Evolutionary conservation across 2,113 vertebrate species (phyloP).

Genomic region (Fulmarus glacialis): DNA sequence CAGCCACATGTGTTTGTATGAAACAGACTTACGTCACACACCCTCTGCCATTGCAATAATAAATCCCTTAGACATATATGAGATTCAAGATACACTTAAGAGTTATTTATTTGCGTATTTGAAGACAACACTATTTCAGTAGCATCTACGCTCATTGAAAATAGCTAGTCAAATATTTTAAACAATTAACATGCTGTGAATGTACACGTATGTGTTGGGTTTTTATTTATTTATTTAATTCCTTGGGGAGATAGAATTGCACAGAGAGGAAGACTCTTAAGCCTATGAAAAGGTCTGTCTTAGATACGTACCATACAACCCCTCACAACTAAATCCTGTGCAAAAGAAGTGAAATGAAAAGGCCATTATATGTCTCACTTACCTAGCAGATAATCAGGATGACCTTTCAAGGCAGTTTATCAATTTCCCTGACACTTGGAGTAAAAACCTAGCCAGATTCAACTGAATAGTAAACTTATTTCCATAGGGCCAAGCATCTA

Average conservation of each 20-base stretch:
- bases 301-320: not conserved
- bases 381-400: not conserved
- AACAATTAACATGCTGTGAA: not conserved
- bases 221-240: not conserved
- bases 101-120: not conserved
- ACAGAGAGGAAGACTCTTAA: not conserved
- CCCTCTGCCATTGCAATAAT: not conserved
- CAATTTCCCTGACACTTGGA: not conserved
- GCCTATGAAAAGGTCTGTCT: not conserved
- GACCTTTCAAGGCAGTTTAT: not conserved
- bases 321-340: not conserved
- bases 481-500: not conserved
- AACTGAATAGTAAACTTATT: not conserved
- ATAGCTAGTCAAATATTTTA: not conserved
- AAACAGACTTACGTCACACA: not conserved
- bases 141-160: not conserved
- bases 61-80: not conserved
- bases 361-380: not conserved
- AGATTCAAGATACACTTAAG: not conserved
- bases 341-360: not conserved
- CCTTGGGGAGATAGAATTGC: not conserved
- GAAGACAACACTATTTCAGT: not conserved
- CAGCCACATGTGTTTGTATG: not conserved
- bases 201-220: rapidly evolving
- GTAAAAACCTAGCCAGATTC: not conserved